phyloP scores from a whole-genome alignment of 1,140 invertebrate genomes.

The Cataglyphis hispanica region DNA sequence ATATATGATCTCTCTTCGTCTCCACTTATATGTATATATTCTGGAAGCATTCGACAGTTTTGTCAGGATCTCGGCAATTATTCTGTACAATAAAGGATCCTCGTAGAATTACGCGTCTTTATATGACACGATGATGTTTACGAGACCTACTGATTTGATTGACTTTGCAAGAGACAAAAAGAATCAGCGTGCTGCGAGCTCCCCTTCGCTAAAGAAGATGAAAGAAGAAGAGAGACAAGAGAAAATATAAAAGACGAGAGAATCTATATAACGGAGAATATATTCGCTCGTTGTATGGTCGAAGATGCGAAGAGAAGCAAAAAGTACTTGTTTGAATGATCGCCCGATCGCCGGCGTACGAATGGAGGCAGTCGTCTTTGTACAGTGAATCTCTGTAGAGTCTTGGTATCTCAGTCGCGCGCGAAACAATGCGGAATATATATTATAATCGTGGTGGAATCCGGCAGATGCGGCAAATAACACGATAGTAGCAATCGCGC shows the following conservation, averaged over 20 bases:
- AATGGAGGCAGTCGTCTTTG: constrained; percentile 44
- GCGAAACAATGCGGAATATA: constrained; percentile 35
- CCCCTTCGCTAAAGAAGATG: not conserved
- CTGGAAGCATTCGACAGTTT: constrained; percentile 69
- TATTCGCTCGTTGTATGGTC: constrained; percentile 8
- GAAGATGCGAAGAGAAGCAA: not conserved
- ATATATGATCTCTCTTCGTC: constrained; percentile 2
- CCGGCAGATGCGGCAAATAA: constrained; percentile 46
- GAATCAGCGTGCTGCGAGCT: constrained; percentile 6
- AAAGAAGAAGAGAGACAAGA: not conserved
- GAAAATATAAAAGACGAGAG: not conserved
- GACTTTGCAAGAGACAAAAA: not conserved
- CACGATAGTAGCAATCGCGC: constrained; percentile 36
- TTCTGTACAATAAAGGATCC: constrained; percentile 59
- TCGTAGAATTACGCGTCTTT: constrained; percentile 5
- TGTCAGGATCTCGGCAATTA: constrained; percentile 26
- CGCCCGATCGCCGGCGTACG: constrained; percentile 27
- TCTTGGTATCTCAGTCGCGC: constrained; percentile 50
- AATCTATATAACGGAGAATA: not conserved
- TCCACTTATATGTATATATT: constrained; percentile 36
- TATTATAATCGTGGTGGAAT: constrained; percentile 17
- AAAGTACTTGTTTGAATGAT: constrained; percentile 20
- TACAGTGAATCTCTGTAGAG: constrained; percentile 41
- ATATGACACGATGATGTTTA: not conserved
- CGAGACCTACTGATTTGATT: not conserved